Evolutionary conservation across 2,888 invertebrate species (phyloP).

Genomic region (Thereva unica): DNA sequence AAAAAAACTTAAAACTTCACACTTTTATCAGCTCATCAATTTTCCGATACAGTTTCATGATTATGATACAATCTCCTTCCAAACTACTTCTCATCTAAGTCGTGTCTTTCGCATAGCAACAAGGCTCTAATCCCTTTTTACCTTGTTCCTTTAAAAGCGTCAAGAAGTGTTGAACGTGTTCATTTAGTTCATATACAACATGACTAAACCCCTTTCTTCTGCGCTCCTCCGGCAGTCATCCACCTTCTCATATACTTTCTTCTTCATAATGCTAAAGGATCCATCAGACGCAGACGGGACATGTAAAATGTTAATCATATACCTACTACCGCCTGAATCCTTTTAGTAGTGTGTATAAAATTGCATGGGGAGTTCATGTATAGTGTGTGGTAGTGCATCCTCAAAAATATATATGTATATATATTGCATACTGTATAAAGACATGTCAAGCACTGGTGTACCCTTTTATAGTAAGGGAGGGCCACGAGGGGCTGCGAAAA

Average conservation of each 20-base stretch:
- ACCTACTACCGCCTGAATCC: neutral
- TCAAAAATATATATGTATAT: too few relatives aligned
- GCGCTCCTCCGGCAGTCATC: too few relatives aligned
- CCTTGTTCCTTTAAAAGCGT: too few relatives aligned
- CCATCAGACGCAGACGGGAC: neutral
- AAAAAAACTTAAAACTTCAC: too few relatives aligned
- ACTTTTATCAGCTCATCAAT: too few relatives aligned
- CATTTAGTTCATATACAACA: conserved; percentile 4
- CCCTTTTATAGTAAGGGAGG: neutral
- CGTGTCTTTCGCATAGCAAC: too few relatives aligned
- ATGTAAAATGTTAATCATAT: conserved; percentile 29
- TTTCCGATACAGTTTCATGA: too few relatives aligned
- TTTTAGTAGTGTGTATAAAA: too few relatives aligned
- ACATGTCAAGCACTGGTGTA: conserved; percentile 7
- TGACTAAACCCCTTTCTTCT: too few relatives aligned
- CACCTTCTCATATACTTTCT: conserved; percentile 6
- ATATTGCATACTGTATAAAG: neutral
- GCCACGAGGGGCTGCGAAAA: neutral
- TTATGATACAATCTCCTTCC: too few relatives aligned
- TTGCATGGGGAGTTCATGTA: neutral
- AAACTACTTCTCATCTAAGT: too few relatives aligned
- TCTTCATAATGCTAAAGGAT: neutral
- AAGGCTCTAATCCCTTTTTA: too few relatives aligned
- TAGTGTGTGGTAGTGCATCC: conserved; percentile 5
- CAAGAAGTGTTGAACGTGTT: conserved; percentile 10